Evolutionary conservation across 2,797 vertebrate species (phyloP).

Genomic region (Muraenolepis orangiensis): DNA sequence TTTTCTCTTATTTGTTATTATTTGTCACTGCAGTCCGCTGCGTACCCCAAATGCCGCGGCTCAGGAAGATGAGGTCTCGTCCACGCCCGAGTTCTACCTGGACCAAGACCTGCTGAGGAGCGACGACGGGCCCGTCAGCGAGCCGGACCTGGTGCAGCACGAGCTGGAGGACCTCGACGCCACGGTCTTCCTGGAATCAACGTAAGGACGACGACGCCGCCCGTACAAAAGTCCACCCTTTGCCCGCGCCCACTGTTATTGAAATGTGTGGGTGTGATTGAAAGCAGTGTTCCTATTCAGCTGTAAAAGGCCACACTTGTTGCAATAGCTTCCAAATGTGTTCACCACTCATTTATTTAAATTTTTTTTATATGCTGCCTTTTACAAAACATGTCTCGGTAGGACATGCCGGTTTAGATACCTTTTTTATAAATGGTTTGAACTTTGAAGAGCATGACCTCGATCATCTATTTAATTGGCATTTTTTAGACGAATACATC

Average conservation of each 20-base stretch:
- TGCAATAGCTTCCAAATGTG: not conserved
- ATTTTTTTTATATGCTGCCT: not conserved
- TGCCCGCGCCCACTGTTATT: too few species aligned
- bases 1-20: not conserved
- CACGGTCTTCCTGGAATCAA: conserved; percentile 81
- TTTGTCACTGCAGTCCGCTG: conserved; percentile 75
- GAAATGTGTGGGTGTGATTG: too few species aligned
- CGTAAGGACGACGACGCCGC: conserved; percentile 78
- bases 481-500: conserved; percentile 55
- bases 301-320: not conserved
- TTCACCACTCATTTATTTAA: too few species aligned
- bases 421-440: not conserved
- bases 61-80: conserved; percentile 37
- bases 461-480: not conserved
- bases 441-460: not conserved
- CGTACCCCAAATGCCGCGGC: conserved; percentile 65
- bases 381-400: not conserved
- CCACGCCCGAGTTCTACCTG: conserved; percentile 80
- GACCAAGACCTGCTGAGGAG: conserved; percentile 83
- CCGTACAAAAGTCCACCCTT: not conserved
- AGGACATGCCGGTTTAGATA: not conserved
- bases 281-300: not conserved
- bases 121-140: conserved; percentile 72
- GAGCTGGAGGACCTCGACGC: conserved; percentile 83
- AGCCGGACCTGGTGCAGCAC: conserved; percentile 82